phyloP scores from a whole-genome alignment of 2,797 vertebrate genomes.

The Schizothorax lantsangensis region DNA sequence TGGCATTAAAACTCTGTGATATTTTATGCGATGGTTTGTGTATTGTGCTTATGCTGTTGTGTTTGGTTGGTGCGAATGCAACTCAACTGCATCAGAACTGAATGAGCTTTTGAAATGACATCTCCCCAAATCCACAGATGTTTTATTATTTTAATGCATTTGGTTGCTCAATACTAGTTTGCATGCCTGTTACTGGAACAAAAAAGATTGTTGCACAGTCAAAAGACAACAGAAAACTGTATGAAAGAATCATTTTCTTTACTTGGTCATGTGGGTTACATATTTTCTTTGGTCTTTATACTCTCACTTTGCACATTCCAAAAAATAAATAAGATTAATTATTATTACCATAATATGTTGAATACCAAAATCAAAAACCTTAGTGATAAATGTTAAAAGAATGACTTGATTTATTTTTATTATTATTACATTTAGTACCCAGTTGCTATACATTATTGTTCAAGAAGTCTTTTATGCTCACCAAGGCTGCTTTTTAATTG shows the following conservation, averaged over 20 bases:
- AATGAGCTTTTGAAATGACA: conserved; percentile 17
- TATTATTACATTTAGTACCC: neutral
- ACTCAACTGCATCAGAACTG: neutral
- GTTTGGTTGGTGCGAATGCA: conserved; percentile 5
- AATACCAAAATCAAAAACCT: neutral
- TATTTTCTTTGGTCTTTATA: conserved; percentile 13
- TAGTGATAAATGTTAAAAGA: neutral
- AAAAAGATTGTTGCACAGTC: conserved; percentile 5
- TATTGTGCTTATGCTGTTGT: neutral
- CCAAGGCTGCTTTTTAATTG: neutral
- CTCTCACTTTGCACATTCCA: conserved; percentile 45
- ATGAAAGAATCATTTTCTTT: neutral
- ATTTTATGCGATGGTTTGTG: neutral
- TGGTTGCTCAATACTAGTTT: conserved; percentile 1
- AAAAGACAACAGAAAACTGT: neutral
- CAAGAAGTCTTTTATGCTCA: neutral
- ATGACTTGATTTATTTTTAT: neutral
- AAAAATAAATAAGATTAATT: neutral
- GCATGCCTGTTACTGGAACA: conserved; percentile 12
- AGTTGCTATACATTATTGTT: neutral
- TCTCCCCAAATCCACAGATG: neutral
- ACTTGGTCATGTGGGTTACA: neutral
- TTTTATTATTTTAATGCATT: conserved; percentile 11
- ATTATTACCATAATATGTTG: neutral
- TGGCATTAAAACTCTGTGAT: conserved; percentile 9